A percentile compares a stretch with the other conserved stretches of the same genome.
These are phyloP conservation scores for Nannobrachium achirus DNA, from an alignment of 2,113 vertebrate species.

Conservation along the genomic window DNA sequence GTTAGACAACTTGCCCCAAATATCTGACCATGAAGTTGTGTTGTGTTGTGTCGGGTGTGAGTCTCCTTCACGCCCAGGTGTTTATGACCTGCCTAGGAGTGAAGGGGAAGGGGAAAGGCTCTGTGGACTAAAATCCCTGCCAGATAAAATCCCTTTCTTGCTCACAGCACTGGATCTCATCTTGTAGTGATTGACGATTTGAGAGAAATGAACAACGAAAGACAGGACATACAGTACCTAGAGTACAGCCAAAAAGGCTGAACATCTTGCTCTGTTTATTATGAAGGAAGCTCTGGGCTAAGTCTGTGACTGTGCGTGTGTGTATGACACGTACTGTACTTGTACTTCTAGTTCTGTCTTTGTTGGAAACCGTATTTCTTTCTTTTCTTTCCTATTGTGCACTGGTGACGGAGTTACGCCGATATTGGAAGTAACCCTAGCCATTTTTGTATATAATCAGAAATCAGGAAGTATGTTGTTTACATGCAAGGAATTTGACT, in stretches of 20 bases:
- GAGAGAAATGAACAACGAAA: constrained; percentile 38
- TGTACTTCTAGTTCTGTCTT: background rate
- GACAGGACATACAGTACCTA: constrained; percentile 19
- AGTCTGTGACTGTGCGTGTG: constrained; percentile 15
- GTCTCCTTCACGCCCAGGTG: constrained; percentile 34
- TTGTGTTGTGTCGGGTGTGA: constrained; percentile 30
- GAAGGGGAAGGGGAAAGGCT: constrained; percentile 29
- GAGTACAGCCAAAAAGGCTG: constrained; percentile 32
- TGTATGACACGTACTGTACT: constrained; percentile 19
- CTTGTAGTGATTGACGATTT: constrained; percentile 27
- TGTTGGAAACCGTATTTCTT: too few relatives aligned
- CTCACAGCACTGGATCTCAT: constrained; percentile 5
- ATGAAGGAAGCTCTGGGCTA: constrained; percentile 2
- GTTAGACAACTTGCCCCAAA: background rate
- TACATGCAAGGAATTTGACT: too few relatives aligned
- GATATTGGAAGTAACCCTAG: too few relatives aligned
- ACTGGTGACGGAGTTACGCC: too few relatives aligned
- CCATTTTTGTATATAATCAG: too few relatives aligned
- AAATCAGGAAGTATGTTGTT: too few relatives aligned
- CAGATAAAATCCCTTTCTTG: constrained; percentile 5
- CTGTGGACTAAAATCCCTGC: constrained; percentile 29
- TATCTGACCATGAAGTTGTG: constrained; percentile 55
- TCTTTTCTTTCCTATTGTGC: too few relatives aligned
- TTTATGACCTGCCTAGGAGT: constrained; percentile 44
- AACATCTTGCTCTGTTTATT: constrained; percentile 62